phyloP scores from a whole-genome alignment of 2,888 invertebrate species.

The Sympetrum striolatum region DNA sequence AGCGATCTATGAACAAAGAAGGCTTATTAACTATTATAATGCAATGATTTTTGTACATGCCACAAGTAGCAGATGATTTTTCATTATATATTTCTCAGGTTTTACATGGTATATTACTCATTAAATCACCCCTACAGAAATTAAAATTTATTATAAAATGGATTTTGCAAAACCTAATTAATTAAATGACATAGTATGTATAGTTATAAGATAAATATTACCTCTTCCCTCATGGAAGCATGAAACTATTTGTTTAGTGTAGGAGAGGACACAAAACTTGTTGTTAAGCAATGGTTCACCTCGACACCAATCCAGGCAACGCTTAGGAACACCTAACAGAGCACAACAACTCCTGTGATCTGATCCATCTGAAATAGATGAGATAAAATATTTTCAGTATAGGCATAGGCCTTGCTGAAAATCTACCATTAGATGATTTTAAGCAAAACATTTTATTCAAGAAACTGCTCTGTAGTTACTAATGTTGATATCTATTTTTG shows the following conservation, averaged over 20 bases:
- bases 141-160: not conserved
- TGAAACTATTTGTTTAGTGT: conserved; percentile 77
- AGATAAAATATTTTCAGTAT: not conserved
- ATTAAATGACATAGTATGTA: not conserved
- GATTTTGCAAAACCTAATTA: not conserved
- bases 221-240: conserved; percentile 82
- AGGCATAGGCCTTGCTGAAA: no score
- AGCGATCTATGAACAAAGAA: conserved; percentile 59
- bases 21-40: not conserved
- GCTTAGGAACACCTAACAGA: conserved; percentile 77
- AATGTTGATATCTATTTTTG: no score
- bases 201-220: conserved; percentile 49
- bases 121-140: no score
- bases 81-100: no score
- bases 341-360: conserved; percentile 87
- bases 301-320: conserved; percentile 84
- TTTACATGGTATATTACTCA: no score
- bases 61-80: not conserved
- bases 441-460: no score
- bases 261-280: conserved; percentile 72
- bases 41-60: not conserved
- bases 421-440: no score
- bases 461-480: no score
- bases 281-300: conserved; percentile 74
- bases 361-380: conserved; percentile 60